Evolutionary conservation across 2,113 vertebrate genomes (phyloP).

Genomic region (Rissa tridactyla): DNA sequence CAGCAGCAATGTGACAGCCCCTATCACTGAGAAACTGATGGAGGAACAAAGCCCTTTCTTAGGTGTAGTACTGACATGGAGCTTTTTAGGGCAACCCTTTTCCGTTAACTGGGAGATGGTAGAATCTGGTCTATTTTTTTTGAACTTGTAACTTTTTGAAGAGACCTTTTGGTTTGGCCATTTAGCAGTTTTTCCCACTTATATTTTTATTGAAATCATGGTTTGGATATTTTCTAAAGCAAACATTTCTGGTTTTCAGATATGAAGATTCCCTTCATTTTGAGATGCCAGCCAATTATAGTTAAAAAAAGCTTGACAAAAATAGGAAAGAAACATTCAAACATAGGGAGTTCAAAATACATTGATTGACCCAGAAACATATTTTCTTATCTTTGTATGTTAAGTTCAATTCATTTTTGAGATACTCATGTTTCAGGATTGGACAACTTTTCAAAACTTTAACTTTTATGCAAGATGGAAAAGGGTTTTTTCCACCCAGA

Average conservation of each 20-base stretch:
- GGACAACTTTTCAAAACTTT: not conserved
- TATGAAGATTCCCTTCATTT: not conserved
- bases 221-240: not conserved
- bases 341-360: not conserved
- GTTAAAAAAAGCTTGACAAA: not conserved
- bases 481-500: not conserved
- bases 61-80: not conserved
- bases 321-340: not conserved
- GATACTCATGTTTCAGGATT: not conserved
- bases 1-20: not conserved
- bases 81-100: not conserved
- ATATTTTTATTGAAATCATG: not conserved
- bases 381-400: not conserved
- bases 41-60: not conserved
- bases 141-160: not conserved
- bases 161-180: not conserved
- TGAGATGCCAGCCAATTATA: not conserved
- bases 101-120: not conserved
- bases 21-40: not conserved
- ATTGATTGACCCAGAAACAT: not conserved
- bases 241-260: not conserved
- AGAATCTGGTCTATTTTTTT: not conserved
- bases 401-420: not conserved
- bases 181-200: not conserved
- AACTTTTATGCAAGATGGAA: not conserved